phyloP scores from a whole-genome alignment of 2,888 invertebrate species.

The Alsophila aescularia region DNA sequence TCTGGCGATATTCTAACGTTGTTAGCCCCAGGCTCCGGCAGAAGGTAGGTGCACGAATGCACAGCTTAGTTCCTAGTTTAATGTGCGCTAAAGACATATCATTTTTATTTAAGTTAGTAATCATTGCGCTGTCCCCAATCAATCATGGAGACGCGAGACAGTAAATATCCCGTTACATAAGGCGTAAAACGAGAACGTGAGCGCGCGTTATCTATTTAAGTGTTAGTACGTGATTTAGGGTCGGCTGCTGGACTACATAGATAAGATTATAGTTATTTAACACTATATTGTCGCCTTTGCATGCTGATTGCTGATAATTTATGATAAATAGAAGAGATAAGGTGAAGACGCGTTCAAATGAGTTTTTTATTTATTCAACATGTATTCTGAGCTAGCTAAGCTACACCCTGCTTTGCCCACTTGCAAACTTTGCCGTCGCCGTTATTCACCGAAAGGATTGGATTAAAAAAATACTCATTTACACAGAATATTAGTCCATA shows the following conservation, averaged over 20 bases:
- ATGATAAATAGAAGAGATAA: slow-evolving; percentile 1
- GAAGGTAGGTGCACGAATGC: too few relatives aligned
- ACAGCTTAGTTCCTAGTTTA: not conserved
- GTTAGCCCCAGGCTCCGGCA: too few relatives aligned
- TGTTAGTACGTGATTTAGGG: slow-evolving; percentile 1
- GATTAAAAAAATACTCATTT: too few relatives aligned
- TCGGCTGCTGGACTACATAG: slow-evolving; percentile 2
- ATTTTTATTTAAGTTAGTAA: too few relatives aligned
- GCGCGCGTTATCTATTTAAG: slow-evolving; percentile 1
- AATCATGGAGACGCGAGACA: not conserved
- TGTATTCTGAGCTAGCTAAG: too few relatives aligned
- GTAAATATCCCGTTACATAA: slow-evolving; percentile 1
- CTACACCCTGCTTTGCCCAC: too few relatives aligned
- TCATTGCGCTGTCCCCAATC: not conserved
- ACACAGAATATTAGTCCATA: too few relatives aligned
- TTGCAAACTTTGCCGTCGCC: too few relatives aligned
- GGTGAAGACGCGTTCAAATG: not conserved
- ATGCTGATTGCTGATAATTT: slow-evolving; percentile 2
- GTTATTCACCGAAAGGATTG: too few relatives aligned
- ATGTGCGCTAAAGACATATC: not conserved
- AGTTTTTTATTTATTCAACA: not conserved
- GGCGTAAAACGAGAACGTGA: slow-evolving; percentile 13
- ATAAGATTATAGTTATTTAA: slow-evolving; percentile 5
- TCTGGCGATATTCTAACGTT: too few relatives aligned
- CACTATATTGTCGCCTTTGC: slow-evolving; percentile 1